These are phyloP conservation scores for Leptinotarsa texana DNA, from an alignment of 1,140 invertebrate genomes.

Conservation along the genomic window DNA sequence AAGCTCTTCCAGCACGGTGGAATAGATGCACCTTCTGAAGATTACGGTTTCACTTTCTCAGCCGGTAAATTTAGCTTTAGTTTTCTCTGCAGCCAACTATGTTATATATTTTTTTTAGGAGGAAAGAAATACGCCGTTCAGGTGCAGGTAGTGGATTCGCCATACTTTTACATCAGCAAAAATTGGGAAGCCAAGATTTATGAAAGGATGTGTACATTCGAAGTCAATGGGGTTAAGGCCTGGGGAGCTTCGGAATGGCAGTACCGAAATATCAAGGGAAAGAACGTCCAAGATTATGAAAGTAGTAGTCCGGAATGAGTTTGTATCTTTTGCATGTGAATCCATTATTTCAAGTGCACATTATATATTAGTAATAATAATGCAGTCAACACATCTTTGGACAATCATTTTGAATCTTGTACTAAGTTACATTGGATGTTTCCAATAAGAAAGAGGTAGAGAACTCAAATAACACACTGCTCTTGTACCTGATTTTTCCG, in stretches of 20 bases:
- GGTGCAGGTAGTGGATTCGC: conserved; percentile 63
- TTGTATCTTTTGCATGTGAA: no score
- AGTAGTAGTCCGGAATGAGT: background rate
- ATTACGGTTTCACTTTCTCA: conserved; percentile 67
- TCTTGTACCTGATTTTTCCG: background rate
- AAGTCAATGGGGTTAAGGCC: conserved; percentile 67
- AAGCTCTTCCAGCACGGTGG: conserved; percentile 68
- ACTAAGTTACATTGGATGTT: no score
- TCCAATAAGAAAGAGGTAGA: background rate
- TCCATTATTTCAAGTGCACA: no score
- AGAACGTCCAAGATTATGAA: conserved; percentile 18
- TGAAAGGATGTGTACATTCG: conserved; percentile 64
- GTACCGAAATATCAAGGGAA: conserved; percentile 59
- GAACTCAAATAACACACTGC: background rate
- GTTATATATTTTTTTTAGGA: conserved; percentile 50
- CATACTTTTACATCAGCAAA: conserved; percentile 68
- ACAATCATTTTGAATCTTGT: no score
- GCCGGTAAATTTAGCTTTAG: conserved; percentile 56
- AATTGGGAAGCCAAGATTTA: conserved; percentile 68
- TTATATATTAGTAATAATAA: no score
- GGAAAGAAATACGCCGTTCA: conserved; percentile 57
- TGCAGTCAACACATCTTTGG: no score
- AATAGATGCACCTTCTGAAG: conserved; percentile 63
- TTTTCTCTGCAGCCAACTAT: background rate
- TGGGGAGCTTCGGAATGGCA: conserved; percentile 72